Percentiles rank a stretch among this genome's conserved stretches.
Conservation (phyloP, 2,113 vertebrate species). For the Mandrillus leucophaeus region DNA sequence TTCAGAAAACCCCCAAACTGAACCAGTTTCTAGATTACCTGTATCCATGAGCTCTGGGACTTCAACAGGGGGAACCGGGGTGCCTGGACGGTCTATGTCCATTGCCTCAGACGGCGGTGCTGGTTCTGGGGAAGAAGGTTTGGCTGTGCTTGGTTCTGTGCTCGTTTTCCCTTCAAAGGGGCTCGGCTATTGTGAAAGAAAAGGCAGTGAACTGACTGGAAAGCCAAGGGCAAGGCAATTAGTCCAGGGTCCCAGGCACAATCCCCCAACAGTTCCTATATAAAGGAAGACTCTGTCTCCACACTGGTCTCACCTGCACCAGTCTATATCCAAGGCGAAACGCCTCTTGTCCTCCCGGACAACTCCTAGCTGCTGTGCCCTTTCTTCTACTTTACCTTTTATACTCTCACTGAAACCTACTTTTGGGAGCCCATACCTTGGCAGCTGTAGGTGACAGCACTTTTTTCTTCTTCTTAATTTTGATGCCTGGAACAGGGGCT, state of each 20-base stretch:
- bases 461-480: conserved; percentile 99
- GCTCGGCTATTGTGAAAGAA: conserved; percentile 82
- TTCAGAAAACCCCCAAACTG: neutral
- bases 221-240: neutral
- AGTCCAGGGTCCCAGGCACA: neutral
- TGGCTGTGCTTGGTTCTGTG: conserved; percentile 83
- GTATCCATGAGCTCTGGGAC: conserved; percentile 89
- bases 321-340: neutral
- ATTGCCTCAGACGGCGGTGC: conserved; percentile 82
- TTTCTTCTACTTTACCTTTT: neutral
- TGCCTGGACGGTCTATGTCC: conserved; percentile 92
- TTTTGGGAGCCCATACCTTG: conserved; percentile 86
- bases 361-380: neutral
- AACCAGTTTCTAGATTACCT: conserved; percentile 72
- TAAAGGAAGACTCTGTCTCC: neutral
- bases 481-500: conserved; percentile 94
- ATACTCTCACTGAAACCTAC: neutral
- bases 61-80: conserved; percentile 92
- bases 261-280: neutral
- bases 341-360: neutral
- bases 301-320: rapidly evolving
- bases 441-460: conserved; percentile 91
- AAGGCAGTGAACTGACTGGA: neutral
- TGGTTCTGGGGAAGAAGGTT: conserved; percentile 92
- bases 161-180: conserved; percentile 91